These are phyloP conservation scores for Triplophysa yarkandensis DNA, from an alignment of 2,797 vertebrate species.

Conservation along the genomic window DNA sequence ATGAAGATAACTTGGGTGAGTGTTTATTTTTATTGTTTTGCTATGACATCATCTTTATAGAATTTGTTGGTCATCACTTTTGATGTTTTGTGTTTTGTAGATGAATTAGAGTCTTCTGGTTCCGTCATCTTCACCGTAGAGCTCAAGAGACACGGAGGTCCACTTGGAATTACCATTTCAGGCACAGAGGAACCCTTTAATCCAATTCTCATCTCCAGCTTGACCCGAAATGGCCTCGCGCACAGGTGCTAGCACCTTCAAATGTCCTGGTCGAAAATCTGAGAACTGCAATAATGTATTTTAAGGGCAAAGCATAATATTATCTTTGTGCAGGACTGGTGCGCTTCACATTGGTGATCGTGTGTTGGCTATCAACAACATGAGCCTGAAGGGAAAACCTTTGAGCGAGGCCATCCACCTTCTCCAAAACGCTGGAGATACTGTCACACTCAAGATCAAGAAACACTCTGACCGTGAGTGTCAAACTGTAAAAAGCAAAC, in stretches of 20 bases:
- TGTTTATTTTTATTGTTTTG: neutral
- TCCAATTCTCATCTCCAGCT: slow-evolving; percentile 94
- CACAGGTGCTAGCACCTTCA: slow-evolving; percentile 80
- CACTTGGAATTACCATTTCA: slow-evolving; percentile 96
- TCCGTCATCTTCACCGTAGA: slow-evolving; percentile 98
- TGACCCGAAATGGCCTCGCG: slow-evolving; percentile 94
- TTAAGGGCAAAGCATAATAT: neutral
- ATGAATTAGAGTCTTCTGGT: slow-evolving; percentile 92
- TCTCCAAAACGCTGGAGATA: slow-evolving; percentile 94
- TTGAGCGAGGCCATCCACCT: slow-evolving; percentile 97
- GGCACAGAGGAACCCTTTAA: slow-evolving; percentile 98
- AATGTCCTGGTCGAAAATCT: slow-evolving; percentile 25
- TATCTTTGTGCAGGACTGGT: slow-evolving; percentile 81
- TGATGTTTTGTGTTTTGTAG: slow-evolving; percentile 63
- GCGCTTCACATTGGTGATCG: slow-evolving; percentile 95
- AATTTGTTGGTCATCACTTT: neutral
- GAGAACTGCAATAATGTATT: slow-evolving; percentile 15
- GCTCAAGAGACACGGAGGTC: slow-evolving; percentile 91
- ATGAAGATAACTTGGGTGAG: slow-evolving; percentile 94
- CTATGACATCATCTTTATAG: neutral
- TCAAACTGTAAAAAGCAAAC: neutral
- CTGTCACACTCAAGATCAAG: slow-evolving; percentile 96
- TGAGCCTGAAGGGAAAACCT: slow-evolving; percentile 95
- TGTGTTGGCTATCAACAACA: slow-evolving; percentile 92
- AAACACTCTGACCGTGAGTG: slow-evolving; percentile 87